Evolutionary conservation across 2,888 invertebrate genomes (phyloP).

Genomic region (Tachystola acroxantha): DNA sequence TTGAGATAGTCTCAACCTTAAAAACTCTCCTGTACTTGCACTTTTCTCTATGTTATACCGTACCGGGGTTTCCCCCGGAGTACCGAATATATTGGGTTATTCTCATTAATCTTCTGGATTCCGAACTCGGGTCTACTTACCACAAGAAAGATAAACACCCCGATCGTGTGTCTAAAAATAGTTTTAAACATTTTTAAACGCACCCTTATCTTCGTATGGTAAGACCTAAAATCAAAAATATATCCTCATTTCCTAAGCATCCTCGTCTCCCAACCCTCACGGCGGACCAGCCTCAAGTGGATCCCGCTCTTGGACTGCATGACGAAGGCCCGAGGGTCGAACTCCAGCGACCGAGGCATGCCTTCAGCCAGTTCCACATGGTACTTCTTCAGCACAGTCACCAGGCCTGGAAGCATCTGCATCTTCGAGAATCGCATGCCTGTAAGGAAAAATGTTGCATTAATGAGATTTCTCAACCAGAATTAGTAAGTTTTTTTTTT

Average conservation of each 20-base stretch:
- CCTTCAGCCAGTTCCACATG: slow-evolving; percentile 30
- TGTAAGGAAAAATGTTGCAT: slow-evolving; percentile 23
- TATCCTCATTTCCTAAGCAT: neutral
- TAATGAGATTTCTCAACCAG: neutral
- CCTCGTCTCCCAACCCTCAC: slow-evolving; percentile 13
- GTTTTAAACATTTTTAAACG: too few relatives aligned
- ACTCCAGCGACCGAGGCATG: slow-evolving; percentile 21
- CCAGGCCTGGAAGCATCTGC: slow-evolving; percentile 39
- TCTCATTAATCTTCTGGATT: too few relatives aligned
- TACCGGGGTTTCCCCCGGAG: too few relatives aligned
- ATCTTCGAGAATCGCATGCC: slow-evolving; percentile 47
- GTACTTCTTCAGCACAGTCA: slow-evolving; percentile 41
- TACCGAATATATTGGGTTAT: too few relatives aligned
- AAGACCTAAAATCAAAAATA: too few relatives aligned
- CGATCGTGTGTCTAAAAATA: too few relatives aligned
- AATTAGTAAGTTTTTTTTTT: neutral
- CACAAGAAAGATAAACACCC: too few relatives aligned
- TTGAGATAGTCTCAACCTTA: too few relatives aligned
- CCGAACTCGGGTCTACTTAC: too few relatives aligned
- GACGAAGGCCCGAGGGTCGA: slow-evolving; percentile 20
- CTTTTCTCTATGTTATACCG: too few relatives aligned
- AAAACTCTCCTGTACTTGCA: too few relatives aligned
- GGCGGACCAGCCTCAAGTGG: slow-evolving; percentile 20
- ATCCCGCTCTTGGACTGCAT: slow-evolving; percentile 17
- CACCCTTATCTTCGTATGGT: too few relatives aligned